These are phyloP conservation scores for Andrena bucephala DNA, from an alignment of 2,888 invertebrate species.

Conservation along the genomic window DNA sequence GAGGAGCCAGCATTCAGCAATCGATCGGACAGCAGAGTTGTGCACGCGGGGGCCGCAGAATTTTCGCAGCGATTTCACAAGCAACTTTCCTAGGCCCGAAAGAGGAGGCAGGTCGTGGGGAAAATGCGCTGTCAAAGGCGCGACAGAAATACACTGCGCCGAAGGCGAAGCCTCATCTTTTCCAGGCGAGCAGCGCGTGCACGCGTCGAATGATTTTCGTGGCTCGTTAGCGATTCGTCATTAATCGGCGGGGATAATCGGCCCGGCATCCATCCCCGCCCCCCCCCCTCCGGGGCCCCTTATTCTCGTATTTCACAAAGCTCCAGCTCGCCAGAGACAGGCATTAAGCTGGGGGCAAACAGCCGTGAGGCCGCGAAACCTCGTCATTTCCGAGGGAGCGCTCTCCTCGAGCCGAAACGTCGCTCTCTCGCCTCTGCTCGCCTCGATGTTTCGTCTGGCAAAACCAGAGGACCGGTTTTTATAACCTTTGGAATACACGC, in stretches of 20 bases:
- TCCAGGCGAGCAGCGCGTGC: constrained; percentile 27
- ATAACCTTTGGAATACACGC: constrained; percentile 57
- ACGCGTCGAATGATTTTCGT: constrained; percentile 57
- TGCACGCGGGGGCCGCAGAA: not conserved
- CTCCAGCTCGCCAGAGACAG: constrained; percentile 23
- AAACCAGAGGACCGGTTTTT: constrained; percentile 62
- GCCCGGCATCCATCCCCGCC: constrained; percentile 12
- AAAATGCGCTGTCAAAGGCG: constrained; percentile 18
- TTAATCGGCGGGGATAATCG: constrained; percentile 59
- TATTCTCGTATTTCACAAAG: constrained; percentile 48
- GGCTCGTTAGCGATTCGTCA: constrained; percentile 65
- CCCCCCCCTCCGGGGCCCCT: constrained; percentile 18
- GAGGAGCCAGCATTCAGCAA: too few species aligned
- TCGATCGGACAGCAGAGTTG: too few species aligned
- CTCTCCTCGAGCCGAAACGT: constrained; percentile 59
- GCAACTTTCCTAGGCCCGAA: not conserved
- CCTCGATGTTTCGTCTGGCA: constrained; percentile 62
- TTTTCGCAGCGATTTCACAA: constrained; percentile 3
- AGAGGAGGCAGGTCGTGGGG: constrained; percentile 3
- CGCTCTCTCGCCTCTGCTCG: constrained; percentile 59
- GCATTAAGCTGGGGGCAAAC: constrained; percentile 39
- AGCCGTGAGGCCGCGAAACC: constrained; percentile 54
- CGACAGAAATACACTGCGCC: constrained; percentile 16
- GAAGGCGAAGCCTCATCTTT: constrained; percentile 25
- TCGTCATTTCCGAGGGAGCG: constrained; percentile 53